Conservation (phyloP, 1,140 invertebrate genomes). For the Drosophila seguyi region DNA sequence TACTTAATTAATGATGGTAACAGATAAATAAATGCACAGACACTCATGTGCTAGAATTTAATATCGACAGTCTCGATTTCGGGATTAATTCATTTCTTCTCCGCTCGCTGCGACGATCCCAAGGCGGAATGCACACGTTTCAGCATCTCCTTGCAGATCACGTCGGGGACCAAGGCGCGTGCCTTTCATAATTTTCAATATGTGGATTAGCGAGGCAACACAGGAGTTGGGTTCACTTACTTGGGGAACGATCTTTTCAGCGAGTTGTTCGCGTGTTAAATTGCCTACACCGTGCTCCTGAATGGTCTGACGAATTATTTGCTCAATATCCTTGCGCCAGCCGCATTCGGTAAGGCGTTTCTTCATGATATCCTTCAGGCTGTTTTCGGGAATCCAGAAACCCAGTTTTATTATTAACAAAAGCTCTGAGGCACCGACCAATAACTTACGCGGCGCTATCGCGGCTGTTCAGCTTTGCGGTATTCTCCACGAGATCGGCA, state of each 20-base stretch:
- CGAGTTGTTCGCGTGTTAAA: slow-evolving; percentile 92
- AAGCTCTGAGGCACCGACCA: background rate
- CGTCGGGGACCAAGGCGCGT: slow-evolving; percentile 93
- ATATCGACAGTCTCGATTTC: background rate
- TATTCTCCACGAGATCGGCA: slow-evolving; percentile 13
- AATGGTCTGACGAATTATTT: slow-evolving; percentile 92
- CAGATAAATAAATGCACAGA: slow-evolving; percentile 59
- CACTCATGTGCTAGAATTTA: slow-evolving; percentile 53
- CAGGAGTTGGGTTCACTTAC: slow-evolving; percentile 6
- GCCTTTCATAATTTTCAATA: slow-evolving; percentile 85
- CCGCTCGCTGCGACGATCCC: slow-evolving; percentile 3
- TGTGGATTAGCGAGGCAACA: background rate
- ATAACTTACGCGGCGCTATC: slow-evolving; percentile 33
- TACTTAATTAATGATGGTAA: slow-evolving; percentile 36
- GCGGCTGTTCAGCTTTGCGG: slow-evolving; percentile 3
- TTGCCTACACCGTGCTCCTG: slow-evolving; percentile 90
- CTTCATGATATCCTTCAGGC: slow-evolving; percentile 92
- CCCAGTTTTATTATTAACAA: background rate
- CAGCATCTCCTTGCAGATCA: slow-evolving; percentile 94
- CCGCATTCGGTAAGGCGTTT: slow-evolving; percentile 93
- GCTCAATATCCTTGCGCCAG: slow-evolving; percentile 94
- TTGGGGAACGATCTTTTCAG: slow-evolving; percentile 90
- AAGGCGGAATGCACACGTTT: slow-evolving; percentile 84
- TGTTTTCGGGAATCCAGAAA: background rate
- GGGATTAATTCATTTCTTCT: slow-evolving; percentile 8